Percentiles rank a stretch among this genome's conserved stretches.
These are phyloP conservation scores for cattle (Bos taurus) DNA, from an alignment of 2,113 vertebrate species.

Conservation along the genomic window DNA sequence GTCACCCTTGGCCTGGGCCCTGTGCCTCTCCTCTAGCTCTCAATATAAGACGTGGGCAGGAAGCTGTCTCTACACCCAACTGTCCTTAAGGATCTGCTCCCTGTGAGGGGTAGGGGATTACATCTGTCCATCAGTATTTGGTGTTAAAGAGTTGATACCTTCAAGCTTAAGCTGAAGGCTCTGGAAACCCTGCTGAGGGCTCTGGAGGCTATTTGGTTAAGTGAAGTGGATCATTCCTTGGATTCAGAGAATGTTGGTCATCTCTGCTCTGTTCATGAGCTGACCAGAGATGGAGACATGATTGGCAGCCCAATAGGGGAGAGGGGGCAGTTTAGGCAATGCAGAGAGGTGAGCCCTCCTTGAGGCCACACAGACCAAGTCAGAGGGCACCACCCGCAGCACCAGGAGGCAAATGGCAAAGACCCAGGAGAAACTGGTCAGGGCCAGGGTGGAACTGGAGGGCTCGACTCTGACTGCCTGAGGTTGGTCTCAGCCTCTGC, in stretches of 20 bases:
- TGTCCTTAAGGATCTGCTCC: background rate
- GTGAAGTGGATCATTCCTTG: background rate
- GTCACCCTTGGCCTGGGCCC: background rate
- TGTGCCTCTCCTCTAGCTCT: background rate
- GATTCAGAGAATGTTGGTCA: background rate
- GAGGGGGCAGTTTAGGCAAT: background rate
- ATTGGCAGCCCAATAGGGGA: background rate
- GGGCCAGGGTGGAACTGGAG: too few species aligned
- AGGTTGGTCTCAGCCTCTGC: background rate
- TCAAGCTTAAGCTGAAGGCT: background rate
- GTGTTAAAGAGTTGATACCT: background rate
- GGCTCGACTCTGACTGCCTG: background rate
- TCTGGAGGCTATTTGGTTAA: background rate
- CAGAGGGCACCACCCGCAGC: background rate
- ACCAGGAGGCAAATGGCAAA: background rate
- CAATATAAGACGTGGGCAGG: background rate
- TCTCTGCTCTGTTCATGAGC: background rate
- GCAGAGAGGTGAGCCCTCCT: background rate
- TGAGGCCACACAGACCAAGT: background rate
- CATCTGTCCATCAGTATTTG: background rate
- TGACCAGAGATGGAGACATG: background rate
- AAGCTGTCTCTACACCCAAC: background rate
- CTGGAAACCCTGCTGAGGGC: background rate
- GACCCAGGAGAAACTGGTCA: background rate
- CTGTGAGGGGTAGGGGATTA: background rate